Conservation (phyloP, 1,140 invertebrate genomes). For the Calephelis virginiensis region DNA sequence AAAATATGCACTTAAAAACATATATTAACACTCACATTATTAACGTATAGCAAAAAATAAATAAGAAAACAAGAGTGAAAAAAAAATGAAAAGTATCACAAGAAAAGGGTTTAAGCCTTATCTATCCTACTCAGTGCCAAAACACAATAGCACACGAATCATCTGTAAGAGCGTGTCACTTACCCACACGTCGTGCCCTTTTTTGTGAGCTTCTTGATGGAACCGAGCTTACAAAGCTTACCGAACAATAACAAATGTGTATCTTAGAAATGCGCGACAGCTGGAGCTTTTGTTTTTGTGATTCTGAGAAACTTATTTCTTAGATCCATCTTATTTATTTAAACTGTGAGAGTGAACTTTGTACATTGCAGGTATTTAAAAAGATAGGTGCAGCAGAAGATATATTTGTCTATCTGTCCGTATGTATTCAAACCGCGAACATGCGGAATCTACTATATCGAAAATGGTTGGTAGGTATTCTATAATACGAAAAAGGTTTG, state of each 20-base stretch:
- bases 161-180: constrained; percentile 13
- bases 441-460: no score
- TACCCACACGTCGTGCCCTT: constrained; percentile 1
- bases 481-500: no score
- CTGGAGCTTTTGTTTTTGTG: neutral
- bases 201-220: constrained; percentile 10
- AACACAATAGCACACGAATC: constrained; percentile 13
- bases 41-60: neutral
- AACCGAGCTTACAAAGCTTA: constrained; percentile 5
- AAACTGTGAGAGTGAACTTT: no score
- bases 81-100: neutral
- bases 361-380: no score
- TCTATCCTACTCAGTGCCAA: constrained; percentile 6
- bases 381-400: no score
- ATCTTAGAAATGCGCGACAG: neutral
- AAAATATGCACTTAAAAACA: no score
- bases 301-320: neutral
- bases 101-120: constrained; percentile 10
- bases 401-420: no score
- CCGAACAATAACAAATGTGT: constrained; percentile 14
- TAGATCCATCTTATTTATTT: neutral
- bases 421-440: no score
- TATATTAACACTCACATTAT: no score
- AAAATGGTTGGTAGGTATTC: no score
- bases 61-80: neutral